Base-by-base conservation (phyloP, 2,888 invertebrate species). In the Nemotelus pantherinus region DNA sequence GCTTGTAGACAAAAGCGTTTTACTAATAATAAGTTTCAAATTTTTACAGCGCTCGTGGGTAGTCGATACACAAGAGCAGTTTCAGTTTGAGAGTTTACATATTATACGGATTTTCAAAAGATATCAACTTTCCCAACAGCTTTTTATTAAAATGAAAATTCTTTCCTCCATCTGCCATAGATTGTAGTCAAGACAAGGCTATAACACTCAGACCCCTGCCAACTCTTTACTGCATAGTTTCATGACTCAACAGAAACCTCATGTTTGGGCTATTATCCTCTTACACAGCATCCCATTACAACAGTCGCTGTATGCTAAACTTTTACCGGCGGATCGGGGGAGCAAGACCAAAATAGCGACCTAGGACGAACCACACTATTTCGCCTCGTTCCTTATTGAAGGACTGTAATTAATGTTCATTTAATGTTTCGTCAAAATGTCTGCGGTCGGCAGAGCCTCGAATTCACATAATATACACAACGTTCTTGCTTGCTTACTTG, bases 371-470 rank as follows among this genome's bases (percentile, higher is more conserved):
- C 63, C 74, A 48, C 60, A 74, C 63, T 70, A 55, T 70, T 55
- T 53, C 55, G 70, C 70, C 70, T 53, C 50, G 25, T 48, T 63
- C 68, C 48, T 1, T 74, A 70, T 70, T 50, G 57, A 76, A 53
- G 70, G 67, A 57, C 63, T 48, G 74, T 79, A 79, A 79, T 79
- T 79, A 79, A 79, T 79, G 77, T 68, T 74, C 77, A 74, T 77
- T 79, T 77, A 79, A 79, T 79, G 79, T 77, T 79, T 79, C 79
- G 77, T 79, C 79, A 79, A 79, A 79, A 79, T 79, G 77, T 79
- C 77, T 79, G 79, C 65, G 79, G 79, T 74, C 77, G 64, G 53
- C 72, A 64, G 5, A 39, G 43, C 50, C 68, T 58, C 63, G 39
- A 39, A 6, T 25, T 43, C 63, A 3, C 67, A 67, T 25, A 25